Conservation (phyloP, 2,113 vertebrate species). For the Silurus glanis region DNA sequence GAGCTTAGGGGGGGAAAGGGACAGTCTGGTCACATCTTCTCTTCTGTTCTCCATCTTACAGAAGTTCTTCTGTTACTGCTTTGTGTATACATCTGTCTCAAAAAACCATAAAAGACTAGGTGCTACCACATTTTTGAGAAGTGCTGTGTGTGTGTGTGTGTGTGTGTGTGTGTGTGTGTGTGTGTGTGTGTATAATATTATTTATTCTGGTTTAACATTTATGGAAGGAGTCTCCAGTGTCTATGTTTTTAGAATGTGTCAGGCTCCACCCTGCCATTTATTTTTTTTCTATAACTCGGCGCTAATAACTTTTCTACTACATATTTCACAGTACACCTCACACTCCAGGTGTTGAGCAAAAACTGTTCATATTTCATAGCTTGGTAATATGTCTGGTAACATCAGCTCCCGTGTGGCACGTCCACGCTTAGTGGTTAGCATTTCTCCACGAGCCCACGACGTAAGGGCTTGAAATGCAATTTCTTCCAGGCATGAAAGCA, state of each 20-base stretch:
- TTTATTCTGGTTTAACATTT: background rate
- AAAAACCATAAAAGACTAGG: too few relatives aligned
- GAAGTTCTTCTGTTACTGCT: too few relatives aligned
- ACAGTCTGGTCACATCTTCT: too few relatives aligned
- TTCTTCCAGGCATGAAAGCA: conserved; percentile 67
- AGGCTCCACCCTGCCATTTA: background rate
- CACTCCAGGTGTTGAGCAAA: background rate
- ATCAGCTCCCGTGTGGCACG: background rate
- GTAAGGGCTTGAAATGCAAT: conserved; percentile 67
- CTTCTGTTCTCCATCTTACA: too few relatives aligned
- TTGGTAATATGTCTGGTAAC: background rate
- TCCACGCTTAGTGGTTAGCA: conserved; percentile 25
- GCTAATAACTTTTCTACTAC: background rate
- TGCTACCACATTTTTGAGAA: too few relatives aligned
- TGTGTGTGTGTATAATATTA: too few relatives aligned
- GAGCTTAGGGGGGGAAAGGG: too few relatives aligned
- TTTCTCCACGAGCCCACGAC: conserved; percentile 50
- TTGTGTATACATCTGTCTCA: too few relatives aligned
- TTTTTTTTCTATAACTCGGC: background rate
- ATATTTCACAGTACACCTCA: background rate
- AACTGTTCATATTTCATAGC: background rate
- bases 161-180: too few relatives aligned
- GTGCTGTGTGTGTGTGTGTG: too few relatives aligned
- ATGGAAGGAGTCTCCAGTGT: background rate
- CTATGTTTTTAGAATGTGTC: background rate